phyloP scores from a whole-genome alignment of 2,888 invertebrate species.

The Corythucha ciliata region DNA sequence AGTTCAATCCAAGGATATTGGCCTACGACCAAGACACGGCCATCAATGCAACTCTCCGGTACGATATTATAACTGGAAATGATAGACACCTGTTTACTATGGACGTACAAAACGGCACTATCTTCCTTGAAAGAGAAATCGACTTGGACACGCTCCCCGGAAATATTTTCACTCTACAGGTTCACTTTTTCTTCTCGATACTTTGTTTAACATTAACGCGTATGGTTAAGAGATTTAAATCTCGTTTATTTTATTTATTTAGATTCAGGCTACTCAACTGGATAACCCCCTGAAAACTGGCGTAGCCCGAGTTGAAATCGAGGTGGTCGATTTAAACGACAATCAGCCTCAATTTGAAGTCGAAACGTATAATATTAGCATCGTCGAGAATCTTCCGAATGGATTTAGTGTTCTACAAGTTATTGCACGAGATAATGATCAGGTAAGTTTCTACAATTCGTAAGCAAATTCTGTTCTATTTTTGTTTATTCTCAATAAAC shows the following conservation, averaged over 20 bases:
- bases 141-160: slow-evolving; percentile 70
- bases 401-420: slow-evolving; percentile 64
- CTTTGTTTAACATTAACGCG: background rate
- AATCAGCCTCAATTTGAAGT: slow-evolving; percentile 81
- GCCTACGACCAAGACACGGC: slow-evolving; percentile 72
- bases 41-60: slow-evolving; percentile 61
- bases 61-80: slow-evolving; percentile 72
- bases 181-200: slow-evolving; percentile 14
- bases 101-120: slow-evolving; percentile 60
- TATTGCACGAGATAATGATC: slow-evolving; percentile 69
- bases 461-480: background rate
- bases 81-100: slow-evolving; percentile 66
- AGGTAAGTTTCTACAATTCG: slow-evolving; percentile 40
- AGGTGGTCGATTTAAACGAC: slow-evolving; percentile 69
- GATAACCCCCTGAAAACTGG: slow-evolving; percentile 69
- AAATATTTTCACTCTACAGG: slow-evolving; percentile 61
- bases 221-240: slow-evolving; percentile 4
- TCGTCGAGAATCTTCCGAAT: slow-evolving; percentile 81
- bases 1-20: slow-evolving; percentile 60
- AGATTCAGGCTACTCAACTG: slow-evolving; percentile 67
- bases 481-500: slow-evolving; percentile 11
- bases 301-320: slow-evolving; percentile 61
- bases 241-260: slow-evolving; percentile 32
- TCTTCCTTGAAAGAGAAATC: slow-evolving; percentile 69
- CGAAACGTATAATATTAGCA: slow-evolving; percentile 82